phyloP scores from a whole-genome alignment of 2,113 vertebrate species.

The Procavia capensis region DNA sequence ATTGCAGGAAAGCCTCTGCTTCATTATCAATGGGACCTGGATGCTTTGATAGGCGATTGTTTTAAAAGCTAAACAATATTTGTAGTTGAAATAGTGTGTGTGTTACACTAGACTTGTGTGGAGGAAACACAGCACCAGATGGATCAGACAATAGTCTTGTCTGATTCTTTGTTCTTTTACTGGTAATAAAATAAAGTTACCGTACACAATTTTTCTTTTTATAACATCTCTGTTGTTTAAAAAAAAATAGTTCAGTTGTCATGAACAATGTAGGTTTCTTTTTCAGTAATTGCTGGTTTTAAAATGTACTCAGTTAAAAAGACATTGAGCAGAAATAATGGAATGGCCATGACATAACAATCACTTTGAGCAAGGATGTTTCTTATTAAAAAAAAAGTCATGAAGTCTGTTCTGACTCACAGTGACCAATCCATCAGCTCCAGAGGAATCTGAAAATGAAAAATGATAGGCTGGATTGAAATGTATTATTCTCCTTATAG shows the following conservation, averaged over 20 bases:
- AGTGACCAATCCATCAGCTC: background rate
- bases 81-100: background rate
- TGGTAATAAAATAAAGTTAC: constrained; percentile 60
- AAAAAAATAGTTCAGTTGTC: constrained; percentile 48
- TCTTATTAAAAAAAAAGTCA: background rate
- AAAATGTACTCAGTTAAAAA: constrained; percentile 57
- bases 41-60: constrained; percentile 79
- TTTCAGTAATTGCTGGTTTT: constrained; percentile 50
- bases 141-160: constrained; percentile 57
- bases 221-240: constrained; percentile 41
- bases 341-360: background rate
- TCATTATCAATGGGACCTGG: constrained; percentile 86
- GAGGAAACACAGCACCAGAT: constrained; percentile 33
- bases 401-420: too few species aligned
- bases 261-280: constrained; percentile 68
- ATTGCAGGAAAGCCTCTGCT: constrained; percentile 91
- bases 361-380: background rate
- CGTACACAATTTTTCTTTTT: background rate
- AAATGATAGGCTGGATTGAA: background rate
- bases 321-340: constrained; percentile 33
- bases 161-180: constrained; percentile 72
- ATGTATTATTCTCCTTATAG: background rate
- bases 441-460: background rate
- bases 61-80: constrained; percentile 37
- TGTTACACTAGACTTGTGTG: background rate